Percentiles rank a stretch among this genome's conserved stretches.
Conservation (phyloP, 1,140 invertebrate genomes). For the Heliconius congener region DNA sequence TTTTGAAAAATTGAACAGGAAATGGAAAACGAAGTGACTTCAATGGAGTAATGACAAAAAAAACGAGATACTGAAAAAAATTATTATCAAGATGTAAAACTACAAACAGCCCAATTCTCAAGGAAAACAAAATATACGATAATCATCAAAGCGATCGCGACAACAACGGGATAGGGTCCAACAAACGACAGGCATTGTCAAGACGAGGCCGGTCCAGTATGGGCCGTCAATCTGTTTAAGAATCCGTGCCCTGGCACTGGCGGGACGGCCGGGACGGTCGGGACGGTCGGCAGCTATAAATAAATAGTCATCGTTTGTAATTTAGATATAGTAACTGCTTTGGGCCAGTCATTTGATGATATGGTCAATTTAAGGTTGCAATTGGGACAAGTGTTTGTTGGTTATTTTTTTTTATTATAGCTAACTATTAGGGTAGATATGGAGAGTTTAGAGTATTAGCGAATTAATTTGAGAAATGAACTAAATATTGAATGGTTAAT, state of each 20-base stretch:
- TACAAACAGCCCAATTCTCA: no score
- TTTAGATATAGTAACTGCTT: background rate
- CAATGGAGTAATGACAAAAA: no score
- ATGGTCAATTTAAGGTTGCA: background rate
- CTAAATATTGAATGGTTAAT: no score
- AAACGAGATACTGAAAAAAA: no score
- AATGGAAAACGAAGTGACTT: no score
- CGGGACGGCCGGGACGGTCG: background rate
- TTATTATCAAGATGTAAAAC: no score
- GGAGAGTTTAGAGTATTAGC: no score
- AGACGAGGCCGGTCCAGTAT: background rate
- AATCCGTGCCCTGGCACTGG: conserved; percentile 2
- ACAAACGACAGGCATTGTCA: background rate
- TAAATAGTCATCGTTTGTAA: background rate
- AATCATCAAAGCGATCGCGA: no score
- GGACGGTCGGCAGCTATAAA: background rate
- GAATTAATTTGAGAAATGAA: no score
- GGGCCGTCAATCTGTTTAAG: background rate
- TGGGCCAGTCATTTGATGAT: background rate
- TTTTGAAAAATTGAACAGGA: no score
- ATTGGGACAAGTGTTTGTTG: background rate
- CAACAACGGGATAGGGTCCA: background rate
- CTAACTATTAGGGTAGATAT: no score
- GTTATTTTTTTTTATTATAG: background rate
- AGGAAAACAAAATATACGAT: no score